Evolutionary conservation across 2,113 vertebrate species (phyloP), one percentile per base, ranked within the genome.

Genomic region (Strix aluco): DNA sequence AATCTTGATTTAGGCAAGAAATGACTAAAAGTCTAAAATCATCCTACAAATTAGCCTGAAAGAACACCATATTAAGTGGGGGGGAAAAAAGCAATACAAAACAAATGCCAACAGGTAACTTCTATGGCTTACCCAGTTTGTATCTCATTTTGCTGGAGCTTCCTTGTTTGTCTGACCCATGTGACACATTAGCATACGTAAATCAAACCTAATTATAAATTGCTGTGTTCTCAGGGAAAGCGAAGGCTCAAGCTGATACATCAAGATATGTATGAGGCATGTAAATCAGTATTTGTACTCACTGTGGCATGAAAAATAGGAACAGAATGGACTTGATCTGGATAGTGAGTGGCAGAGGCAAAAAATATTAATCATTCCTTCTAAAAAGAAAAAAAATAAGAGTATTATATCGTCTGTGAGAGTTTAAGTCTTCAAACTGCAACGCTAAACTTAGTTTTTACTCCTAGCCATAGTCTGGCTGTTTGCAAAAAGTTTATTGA

Each of bases 1-100:
- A 96, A 94, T 96, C 91, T 93, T 88, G 61, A 97, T 96, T 69
- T 80, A 88, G 46, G 91, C 66, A 92, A 81, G 54, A 90, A 95
- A 95, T 71, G 0, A 81, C 67, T 92, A 44, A 15, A 92, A 66
- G 20, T 86, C 62, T 82, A 94, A 42, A 77, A 94, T 52, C 79
- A 70, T 88, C 77, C 46, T 71, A 46, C 59, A 95, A 82, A 91
- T 93, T 84, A 85, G 34, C 63, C 52, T 10, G 44, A 67, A 95
- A 87, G 75, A 79, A 74, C 9, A 75, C 40, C 63, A 72, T 17
- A 15, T 72, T 93, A 75, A 91, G 57, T 3, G 40, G 40, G 40
- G 40, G 40, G 49, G 62, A 22, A 95, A 81, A 75, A 34, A 36
- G 15, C 16, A 65, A 38, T 16, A 61, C n/a, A 67, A 79, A 90